Percentiles rank a stretch among this genome's conserved stretches.
phyloP scores from a whole-genome alignment of 2,888 invertebrate species.

The Andrena dorsata region DNA sequence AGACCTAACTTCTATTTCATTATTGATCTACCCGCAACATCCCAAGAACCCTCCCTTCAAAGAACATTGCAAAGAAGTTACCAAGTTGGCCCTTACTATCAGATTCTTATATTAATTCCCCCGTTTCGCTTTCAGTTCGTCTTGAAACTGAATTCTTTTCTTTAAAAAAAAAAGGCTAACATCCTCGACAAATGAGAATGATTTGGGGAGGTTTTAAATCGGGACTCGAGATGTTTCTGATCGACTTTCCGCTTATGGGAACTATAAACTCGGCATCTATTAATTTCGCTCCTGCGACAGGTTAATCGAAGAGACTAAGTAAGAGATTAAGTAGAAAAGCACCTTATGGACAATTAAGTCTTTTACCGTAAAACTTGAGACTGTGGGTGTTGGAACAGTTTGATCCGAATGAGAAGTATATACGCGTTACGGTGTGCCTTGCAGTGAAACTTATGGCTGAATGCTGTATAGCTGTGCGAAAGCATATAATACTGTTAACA shows the following conservation, averaged over 20 bases:
- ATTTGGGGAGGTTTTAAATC: not conserved
- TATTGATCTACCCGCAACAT: slow-evolving; percentile 73
- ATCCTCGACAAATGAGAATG: not conserved
- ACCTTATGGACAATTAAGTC: not conserved
- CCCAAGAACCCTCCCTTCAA: slow-evolving; percentile 26
- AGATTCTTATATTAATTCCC: not conserved
- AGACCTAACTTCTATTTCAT: slow-evolving; percentile 65
- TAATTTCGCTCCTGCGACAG: not conserved
- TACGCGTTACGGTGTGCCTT: not conserved
- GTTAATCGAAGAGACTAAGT: not conserved
- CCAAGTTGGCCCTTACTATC: not conserved
- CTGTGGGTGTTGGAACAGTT: not conserved
- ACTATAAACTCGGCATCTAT: not conserved
- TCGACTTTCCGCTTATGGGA: not conserved
- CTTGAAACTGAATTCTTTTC: too few species aligned
- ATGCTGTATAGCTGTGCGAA: too few species aligned
- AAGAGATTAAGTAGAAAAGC: not conserved
- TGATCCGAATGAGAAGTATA: not conserved
- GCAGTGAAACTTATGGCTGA: too few species aligned
- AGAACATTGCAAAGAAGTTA: not conserved
- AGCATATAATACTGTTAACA: not conserved
- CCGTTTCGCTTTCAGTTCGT: not conserved
- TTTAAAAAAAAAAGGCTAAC: too few species aligned
- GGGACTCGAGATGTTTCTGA: too few species aligned
- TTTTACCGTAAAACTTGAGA: not conserved